phyloP scores from a whole-genome alignment of 2,113 vertebrate genomes.

The Ochotona curzoniae region DNA sequence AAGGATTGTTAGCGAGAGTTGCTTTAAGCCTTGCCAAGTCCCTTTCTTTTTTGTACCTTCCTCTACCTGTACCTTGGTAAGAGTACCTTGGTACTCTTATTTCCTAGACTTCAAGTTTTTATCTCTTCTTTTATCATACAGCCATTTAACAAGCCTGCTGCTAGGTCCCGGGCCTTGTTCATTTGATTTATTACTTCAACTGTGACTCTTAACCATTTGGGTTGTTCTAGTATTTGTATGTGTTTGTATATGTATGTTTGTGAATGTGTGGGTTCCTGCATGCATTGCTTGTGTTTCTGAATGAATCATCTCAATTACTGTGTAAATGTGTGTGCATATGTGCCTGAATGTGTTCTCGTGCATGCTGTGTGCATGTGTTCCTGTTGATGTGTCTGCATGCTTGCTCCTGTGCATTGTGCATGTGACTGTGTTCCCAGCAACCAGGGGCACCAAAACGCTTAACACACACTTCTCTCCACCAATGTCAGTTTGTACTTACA shows the following conservation, averaged over 20 bases:
- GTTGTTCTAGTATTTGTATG: not conserved
- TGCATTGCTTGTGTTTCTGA: not conserved
- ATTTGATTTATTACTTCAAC: not conserved
- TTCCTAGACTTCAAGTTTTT: constrained; percentile 27
- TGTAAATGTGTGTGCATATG: not conserved
- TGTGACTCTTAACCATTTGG: not conserved
- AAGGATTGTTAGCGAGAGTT: not conserved
- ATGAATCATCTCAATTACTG: too few species aligned
- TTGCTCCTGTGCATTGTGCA: not conserved
- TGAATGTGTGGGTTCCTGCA: not conserved
- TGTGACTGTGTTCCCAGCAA: not conserved
- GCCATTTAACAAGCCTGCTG: not conserved
- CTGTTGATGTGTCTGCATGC: not conserved
- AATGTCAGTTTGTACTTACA: constrained; percentile 89
- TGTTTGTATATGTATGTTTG: not conserved
- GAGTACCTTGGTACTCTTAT: not conserved
- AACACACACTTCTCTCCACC: constrained; percentile 53
- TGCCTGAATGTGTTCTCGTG: too few species aligned
- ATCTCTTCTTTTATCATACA: constrained; percentile 13
- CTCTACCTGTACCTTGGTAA: not conserved
- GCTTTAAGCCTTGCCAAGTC: not conserved
- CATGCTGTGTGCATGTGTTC: too few species aligned
- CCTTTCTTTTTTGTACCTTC: not conserved
- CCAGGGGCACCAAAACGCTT: not conserved
- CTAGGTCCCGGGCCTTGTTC: not conserved